Evolutionary conservation across 2,113 vertebrate species (phyloP).

Genomic region (Dermatemys mawii): DNA sequence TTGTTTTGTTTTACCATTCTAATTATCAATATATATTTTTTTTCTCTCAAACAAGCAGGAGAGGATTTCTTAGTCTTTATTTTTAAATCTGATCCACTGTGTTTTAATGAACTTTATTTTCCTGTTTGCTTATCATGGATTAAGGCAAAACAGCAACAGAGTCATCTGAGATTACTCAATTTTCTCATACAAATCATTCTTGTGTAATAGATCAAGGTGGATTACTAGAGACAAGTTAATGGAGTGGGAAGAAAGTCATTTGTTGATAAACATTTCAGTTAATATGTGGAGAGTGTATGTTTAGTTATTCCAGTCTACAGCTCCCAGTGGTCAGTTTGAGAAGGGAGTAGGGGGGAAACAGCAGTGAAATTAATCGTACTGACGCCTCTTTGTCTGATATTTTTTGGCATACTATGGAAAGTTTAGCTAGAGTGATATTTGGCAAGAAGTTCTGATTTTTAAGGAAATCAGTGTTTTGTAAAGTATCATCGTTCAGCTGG

Average conservation of each 20-base stretch:
- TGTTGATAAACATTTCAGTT: slow-evolving; percentile 76
- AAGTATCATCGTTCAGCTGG: slow-evolving; percentile 21
- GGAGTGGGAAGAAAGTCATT: slow-evolving; percentile 64
- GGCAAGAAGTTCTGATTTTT: slow-evolving; percentile 55
- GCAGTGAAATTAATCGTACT: slow-evolving; percentile 69
- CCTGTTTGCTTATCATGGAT: background rate
- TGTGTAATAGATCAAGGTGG: slow-evolving; percentile 60
- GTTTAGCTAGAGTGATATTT: slow-evolving; percentile 48
- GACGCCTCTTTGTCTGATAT: slow-evolving; percentile 75
- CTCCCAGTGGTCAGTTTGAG: slow-evolving; percentile 55
- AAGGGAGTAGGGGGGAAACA: slow-evolving; percentile 47
- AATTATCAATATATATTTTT: background rate
- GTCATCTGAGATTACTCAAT: slow-evolving; percentile 25
- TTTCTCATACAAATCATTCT: slow-evolving; percentile 26
- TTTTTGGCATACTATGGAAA: slow-evolving; percentile 63
- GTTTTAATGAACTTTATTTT: background rate
- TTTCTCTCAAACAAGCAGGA: background rate
- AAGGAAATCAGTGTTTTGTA: slow-evolving; percentile 46
- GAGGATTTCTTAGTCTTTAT: background rate
- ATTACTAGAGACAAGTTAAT: slow-evolving; percentile 59
- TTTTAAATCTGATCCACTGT: background rate
- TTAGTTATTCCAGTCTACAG: slow-evolving; percentile 11
- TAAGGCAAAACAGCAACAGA: slow-evolving; percentile 33
- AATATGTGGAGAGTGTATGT: slow-evolving; percentile 43
- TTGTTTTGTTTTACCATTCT: background rate